Base-by-base conservation (phyloP, 2,888 invertebrate genomes). In the Hoplodrina blanda region DNA sequence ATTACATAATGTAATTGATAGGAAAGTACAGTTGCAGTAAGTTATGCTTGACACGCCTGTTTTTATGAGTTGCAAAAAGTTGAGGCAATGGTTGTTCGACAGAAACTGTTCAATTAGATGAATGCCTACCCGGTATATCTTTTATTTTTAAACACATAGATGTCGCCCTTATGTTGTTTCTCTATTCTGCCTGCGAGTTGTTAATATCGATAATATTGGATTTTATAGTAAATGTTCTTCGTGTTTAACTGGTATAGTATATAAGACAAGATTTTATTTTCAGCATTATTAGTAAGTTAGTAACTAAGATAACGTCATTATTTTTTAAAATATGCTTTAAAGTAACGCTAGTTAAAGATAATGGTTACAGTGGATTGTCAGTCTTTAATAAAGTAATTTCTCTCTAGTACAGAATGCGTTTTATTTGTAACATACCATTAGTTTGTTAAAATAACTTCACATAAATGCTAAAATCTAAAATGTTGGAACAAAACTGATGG, bases 341-440 rank as follows among this genome's bases (percentile, higher is more conserved):
- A 33, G 25, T 25, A 25, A 2, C 11, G 10, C 20, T 52, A 59
- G 11, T 30, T 19, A 37, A 25, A 41, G 73, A 17, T 0, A 10
- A 33, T 53, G 19, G 7, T 37, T 2, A 15, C 52, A 55, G 61
- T 52, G 19, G 56, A n/a, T 64, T 37, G 44, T 74, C 37, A 10
- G 10, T 75, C 6, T 50, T 25, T 46, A 80, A 62, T 70, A 78
- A 80, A 78, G 41, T 46, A 37, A 65, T 75, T 62, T 44, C 17
- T 44, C 17, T 60, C 33, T 57, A 8, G n/a, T 59, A 20, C 49
- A 25, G 0, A 54, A 54, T 15, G 20, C 15, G 10, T 65, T 75
- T 78, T 44, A 78, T 77, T 78, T 17, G 2, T 49, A 20, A 11
- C 17, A 1, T 20, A 5, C 6, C 17, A 8, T 30, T 20, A 25